Evolutionary conservation across 2,113 vertebrate species (phyloP).

Genomic region (Clarias magur): DNA sequence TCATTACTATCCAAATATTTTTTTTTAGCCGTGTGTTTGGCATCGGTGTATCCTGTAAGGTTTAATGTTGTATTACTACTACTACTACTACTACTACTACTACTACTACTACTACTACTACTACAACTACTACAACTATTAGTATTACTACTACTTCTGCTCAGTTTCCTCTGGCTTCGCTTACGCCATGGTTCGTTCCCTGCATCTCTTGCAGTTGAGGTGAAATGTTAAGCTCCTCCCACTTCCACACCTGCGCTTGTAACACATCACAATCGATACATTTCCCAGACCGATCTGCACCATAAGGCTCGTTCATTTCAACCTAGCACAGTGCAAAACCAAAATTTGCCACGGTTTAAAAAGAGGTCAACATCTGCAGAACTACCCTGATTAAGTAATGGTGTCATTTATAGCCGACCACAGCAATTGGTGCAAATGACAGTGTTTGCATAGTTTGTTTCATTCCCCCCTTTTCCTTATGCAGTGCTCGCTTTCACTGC

Average conservation of each 20-base stretch:
- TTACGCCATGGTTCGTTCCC: background rate
- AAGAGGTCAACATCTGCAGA: constrained; percentile 29
- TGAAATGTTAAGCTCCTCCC: constrained; percentile 44
- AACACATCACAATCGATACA: constrained; percentile 54
- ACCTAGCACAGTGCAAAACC: constrained; percentile 50
- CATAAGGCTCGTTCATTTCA: constrained; percentile 62
- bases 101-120: background rate
- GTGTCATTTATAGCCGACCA: background rate
- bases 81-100: no score
- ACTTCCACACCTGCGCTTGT: constrained; percentile 62
- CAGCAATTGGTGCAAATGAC: constrained; percentile 53
- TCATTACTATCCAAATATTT: background rate
- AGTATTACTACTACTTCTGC: background rate
- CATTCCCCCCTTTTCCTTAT: constrained; percentile 40
- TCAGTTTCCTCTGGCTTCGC: background rate
- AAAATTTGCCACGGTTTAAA: background rate
- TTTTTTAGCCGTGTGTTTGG: background rate
- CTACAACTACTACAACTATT: background rate
- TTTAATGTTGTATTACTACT: background rate
- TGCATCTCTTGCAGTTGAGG: background rate
- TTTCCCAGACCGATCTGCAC: constrained; percentile 59
- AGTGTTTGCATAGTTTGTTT: constrained; percentile 66
- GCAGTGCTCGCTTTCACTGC: constrained; percentile 57
- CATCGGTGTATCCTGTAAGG: background rate
- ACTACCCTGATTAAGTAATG: constrained; percentile 68